These are phyloP conservation scores for Chironomus tentans DNA, from an alignment of 2,888 invertebrate species.

Conservation along the genomic window DNA sequence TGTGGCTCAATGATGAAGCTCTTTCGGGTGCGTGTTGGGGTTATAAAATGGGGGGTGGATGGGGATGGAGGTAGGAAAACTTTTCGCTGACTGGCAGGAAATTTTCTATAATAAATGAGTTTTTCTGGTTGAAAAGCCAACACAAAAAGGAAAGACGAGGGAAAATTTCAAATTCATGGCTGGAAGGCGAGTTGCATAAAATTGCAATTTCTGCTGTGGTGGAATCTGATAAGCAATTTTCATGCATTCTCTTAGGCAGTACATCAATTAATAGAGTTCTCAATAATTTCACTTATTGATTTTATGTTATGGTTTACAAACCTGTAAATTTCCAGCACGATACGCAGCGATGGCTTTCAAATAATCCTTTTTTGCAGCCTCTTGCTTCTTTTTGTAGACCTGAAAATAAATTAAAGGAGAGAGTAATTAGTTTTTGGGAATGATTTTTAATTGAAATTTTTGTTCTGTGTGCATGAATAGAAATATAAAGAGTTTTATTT, in stretches of 20 bases:
- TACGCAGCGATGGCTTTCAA: constrained; percentile 89
- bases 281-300: no score
- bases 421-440: background rate
- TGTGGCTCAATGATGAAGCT: background rate
- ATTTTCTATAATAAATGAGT: constrained; percentile 11
- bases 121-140: background rate
- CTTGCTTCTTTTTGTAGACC: constrained; percentile 95
- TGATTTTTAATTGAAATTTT: background rate
- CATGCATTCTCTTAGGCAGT: no score
- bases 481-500: no score
- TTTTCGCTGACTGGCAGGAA: constrained; percentile 21
- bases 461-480: no score
- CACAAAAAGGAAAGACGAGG: background rate
- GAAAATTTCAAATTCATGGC: background rate
- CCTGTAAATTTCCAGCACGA: constrained; percentile 72
- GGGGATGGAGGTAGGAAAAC: background rate
- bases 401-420: constrained; percentile 37
- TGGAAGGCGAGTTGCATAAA: no score
- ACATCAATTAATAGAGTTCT: no score
- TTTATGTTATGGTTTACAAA: constrained; percentile 31
- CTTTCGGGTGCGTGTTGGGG: background rate
- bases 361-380: constrained; percentile 93
- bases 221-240: no score
- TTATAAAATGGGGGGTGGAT: no score
- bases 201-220: no score